A percentile compares a stretch with the other conserved stretches of the same genome.
phyloP scores from a whole-genome alignment of 2,888 invertebrate species.

The Orthosia cruda region DNA sequence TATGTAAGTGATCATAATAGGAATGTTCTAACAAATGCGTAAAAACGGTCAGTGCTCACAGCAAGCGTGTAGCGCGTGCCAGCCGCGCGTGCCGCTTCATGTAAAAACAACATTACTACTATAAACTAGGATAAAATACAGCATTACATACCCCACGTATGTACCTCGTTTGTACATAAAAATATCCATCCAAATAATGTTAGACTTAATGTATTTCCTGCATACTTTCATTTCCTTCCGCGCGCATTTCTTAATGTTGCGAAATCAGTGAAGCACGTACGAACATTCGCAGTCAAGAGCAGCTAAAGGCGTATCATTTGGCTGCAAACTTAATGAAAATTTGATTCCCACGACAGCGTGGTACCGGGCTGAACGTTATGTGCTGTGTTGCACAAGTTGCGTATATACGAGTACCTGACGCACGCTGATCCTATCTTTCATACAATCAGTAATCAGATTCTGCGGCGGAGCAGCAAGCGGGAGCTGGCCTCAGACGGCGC shows the following conservation, averaged over 20 bases:
- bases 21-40: conserved; percentile 35
- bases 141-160: conserved; percentile 22
- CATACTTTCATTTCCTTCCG: conserved; percentile 65
- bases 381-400: conserved; percentile 55
- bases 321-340: conserved; percentile 58
- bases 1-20: conserved; percentile 26
- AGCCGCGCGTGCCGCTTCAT: conserved; percentile 35
- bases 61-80: conserved; percentile 28
- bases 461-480: conserved; percentile 65
- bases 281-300: conserved; percentile 36
- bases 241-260: conserved; percentile 47
- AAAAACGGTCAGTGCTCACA: conserved; percentile 33
- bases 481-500: conserved; percentile 75
- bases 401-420: conserved; percentile 49
- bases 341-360: conserved; percentile 64
- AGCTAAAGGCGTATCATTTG: conserved; percentile 44
- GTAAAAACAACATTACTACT: conserved; percentile 46
- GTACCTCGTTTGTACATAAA: conserved; percentile 31
- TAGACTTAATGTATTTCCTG: conserved; percentile 48
- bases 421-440: conserved; percentile 62
- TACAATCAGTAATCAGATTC: conserved; percentile 71
- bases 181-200: conserved; percentile 56
- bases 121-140: conserved; percentile 52
- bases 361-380: conserved; percentile 44
- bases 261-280: conserved; percentile 38